These are phyloP conservation scores for Agrenia bidenticulata DNA, from an alignment of 2,888 invertebrate species.

Conservation along the genomic window DNA sequence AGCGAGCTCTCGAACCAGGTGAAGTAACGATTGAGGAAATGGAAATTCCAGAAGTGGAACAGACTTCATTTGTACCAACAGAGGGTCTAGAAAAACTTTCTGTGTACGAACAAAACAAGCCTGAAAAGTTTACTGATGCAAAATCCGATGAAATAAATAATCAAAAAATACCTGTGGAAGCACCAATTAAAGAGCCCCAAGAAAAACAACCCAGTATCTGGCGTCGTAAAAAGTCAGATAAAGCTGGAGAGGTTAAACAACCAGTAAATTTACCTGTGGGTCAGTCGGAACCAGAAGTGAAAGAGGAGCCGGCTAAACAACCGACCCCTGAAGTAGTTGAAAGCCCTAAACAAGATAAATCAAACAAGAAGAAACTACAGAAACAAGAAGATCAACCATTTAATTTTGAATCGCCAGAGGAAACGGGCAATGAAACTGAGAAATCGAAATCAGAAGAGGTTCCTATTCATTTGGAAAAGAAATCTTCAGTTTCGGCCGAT, in stretches of 20 bases:
- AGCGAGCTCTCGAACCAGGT: neutral
- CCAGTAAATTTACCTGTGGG: neutral
- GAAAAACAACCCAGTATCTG: neutral
- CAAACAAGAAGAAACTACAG: no score
- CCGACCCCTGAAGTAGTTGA: neutral
- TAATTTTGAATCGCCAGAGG: no score
- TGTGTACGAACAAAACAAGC: no score
- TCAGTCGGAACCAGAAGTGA: neutral
- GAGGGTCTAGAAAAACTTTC: no score
- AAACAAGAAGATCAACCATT: no score
- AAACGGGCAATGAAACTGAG: no score
- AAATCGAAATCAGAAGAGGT: no score
- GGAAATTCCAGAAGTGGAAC: conserved; percentile 15
- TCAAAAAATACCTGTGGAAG: neutral
- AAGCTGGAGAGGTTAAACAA: conserved; percentile 14
- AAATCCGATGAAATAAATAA: conserved; percentile 16
- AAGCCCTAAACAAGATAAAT: no score
- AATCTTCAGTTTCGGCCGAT: no score
- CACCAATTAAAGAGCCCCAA: neutral
- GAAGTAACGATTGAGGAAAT: conserved; percentile 18
- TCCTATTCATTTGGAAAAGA: no score
- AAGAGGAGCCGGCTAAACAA: neutral
- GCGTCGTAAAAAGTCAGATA: conserved; percentile 5
- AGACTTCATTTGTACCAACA: no score
- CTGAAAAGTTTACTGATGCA: no score